Base-by-base conservation (phyloP, 2,113 vertebrate species). In the Acanthochromis polyacanthus region DNA sequence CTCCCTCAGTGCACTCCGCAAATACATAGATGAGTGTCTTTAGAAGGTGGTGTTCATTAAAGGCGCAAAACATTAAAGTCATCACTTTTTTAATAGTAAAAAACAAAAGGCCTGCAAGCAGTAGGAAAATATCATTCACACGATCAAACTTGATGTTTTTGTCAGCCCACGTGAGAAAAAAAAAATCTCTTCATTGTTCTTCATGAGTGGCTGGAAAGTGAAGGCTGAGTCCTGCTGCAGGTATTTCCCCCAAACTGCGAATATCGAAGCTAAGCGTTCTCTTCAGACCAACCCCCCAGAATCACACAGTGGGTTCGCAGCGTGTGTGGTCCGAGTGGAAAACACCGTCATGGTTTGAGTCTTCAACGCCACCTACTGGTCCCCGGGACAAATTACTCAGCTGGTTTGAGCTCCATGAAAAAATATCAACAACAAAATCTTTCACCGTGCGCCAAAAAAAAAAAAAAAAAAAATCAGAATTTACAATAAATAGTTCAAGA, bases 321-420 rank as follows among this genome's bases (percentile, higher is more conserved):
- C 82, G 89, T 89, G 88, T 91, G 89, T 91, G 91, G 88, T 89
- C 89, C 67, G 10, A 38, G 6, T 25, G 51, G 45, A 75, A 75
- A 69, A 60, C 52, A 40, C 9, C 1, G 2, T 20, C 19, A 8
- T 20, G 70, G 12, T 74, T 74, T 71, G 12, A 82, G 77, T 66
- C 65, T 83, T 84, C 4, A 77, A 1, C 43, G 10, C 89, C 92
- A 89, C 82, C 92, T 92, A 66, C 67, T 90, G 91, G 52, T 67
- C 15, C 8, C 23, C 16, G 0, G 1, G 0, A 38, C 48, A 80
- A 53, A 80, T 55, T 63, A 32, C 56, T 53, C 11, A 43, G 14
- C 22, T 30, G 15, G 6, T 51, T 19, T 15, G n/a, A 67, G 12
- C 36, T 66, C 12, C 3, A 3, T 15, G 25, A 64, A 50, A 61